phyloP scores from a whole-genome alignment of 2,113 vertebrate species.

The Callorhinus ursinus region DNA sequence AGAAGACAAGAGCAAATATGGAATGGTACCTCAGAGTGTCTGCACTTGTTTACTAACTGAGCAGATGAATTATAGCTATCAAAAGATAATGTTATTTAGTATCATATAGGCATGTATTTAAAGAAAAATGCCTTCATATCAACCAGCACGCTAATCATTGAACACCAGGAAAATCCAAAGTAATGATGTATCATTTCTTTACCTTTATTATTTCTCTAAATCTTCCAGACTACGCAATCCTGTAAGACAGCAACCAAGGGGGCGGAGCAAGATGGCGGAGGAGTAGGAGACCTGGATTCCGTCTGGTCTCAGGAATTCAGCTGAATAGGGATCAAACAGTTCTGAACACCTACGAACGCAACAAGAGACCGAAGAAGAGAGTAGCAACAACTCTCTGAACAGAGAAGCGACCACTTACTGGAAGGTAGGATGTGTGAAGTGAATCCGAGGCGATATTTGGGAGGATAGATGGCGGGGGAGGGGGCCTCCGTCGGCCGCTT shows the following conservation, averaged over 20 bases:
- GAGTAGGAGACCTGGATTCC: no score
- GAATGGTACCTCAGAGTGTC: background rate
- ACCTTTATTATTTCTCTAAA: background rate
- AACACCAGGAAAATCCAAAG: background rate
- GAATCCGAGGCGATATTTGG: no score
- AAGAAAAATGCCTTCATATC: background rate
- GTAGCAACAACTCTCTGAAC: no score
- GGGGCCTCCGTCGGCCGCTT: no score
- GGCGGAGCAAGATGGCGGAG: no score
- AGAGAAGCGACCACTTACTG: no score
- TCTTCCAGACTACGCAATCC: background rate
- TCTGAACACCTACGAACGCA: no score
- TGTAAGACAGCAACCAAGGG: background rate
- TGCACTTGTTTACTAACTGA: background rate
- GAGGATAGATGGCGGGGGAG: no score
- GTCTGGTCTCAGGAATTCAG: no score
- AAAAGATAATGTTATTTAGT: background rate
- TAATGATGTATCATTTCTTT: background rate
- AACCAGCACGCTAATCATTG: background rate
- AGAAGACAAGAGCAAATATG: background rate
- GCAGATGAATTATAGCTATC: background rate
- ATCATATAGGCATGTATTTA: background rate
- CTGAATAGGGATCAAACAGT: no score
- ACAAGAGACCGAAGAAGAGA: no score
- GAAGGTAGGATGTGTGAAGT: no score